Evolutionary conservation across 1,140 invertebrate species (phyloP), one percentile per base, ranked within the genome.

Genomic region (Eulimnadia texana): DNA sequence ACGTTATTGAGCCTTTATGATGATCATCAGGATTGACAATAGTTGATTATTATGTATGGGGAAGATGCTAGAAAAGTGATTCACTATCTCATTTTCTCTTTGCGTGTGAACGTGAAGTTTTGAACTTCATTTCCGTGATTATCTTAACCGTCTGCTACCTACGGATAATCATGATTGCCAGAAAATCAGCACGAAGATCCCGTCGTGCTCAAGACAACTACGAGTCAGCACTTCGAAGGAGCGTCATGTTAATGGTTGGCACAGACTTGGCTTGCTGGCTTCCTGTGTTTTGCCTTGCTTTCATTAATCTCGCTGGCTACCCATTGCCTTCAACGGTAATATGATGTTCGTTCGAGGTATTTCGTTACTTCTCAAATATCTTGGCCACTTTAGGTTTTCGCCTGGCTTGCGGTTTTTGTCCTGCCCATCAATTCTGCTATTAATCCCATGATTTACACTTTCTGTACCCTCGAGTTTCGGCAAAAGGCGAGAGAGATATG

Each of bases 261-360:
- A 80, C 79, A 0, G 79, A 80, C 64, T 78, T 79, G 61, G 75
- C 73, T 24, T 80, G 78, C 63, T 80, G 79, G 78, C 70, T 80
- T 23, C 78, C 78, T 27, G 79, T 79, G 59, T 78, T 79, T 59
- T 64, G 74, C 3, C 67, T 79, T 9, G 78, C 77, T 6, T 68
- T 77, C 50, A 70, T 72, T 1, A 79, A 77, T 2, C 67, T 79
- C 11, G 72, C 16, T 42, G 33, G 33, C 16, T 42, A 42, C 33
- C 33, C 6, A 16, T 42, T 42, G 16, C 33, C 33, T 42, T 16
- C 33, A 42, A 42, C 33, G 6, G 33, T 42, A 42, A 6, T 16
- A 42, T 9, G 6, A n/a, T n/a, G n/a, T 42, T 42, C 33, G 16
- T 16, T n/a, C n/a, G n/a, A n/a, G n/a, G n/a, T n/a, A n/a, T n/a